Evolutionary conservation across 2,797 vertebrate species (phyloP).

Genomic region (Sylvia borin): DNA sequence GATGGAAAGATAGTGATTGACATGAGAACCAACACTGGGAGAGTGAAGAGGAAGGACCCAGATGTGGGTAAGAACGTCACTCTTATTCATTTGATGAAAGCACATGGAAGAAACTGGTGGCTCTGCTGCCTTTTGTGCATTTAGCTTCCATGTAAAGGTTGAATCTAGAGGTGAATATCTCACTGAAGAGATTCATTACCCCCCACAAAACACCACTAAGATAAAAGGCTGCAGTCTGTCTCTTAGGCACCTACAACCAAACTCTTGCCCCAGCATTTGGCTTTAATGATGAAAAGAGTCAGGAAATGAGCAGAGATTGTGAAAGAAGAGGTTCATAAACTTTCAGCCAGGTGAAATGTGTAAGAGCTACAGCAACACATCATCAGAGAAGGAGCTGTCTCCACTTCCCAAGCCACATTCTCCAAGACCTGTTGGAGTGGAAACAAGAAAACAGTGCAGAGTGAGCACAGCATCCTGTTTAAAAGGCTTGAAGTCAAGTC

Average conservation of each 20-base stretch:
- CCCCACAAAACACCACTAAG: neutral
- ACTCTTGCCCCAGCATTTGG: neutral
- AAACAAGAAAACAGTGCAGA: neutral
- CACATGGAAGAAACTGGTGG: neutral
- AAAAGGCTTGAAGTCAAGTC: neutral
- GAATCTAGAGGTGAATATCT: neutral
- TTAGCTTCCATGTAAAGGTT: neutral
- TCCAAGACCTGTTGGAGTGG: slow-evolving; percentile 8
- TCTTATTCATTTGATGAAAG: neutral
- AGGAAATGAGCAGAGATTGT: slow-evolving; percentile 32
- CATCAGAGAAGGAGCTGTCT: slow-evolving; percentile 4
- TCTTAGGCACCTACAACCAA: neutral
- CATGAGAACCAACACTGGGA: neutral
- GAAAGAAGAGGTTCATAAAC: slow-evolving; percentile 38
- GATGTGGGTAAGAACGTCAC: neutral
- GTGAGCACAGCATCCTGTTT: neutral
- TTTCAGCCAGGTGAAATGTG: slow-evolving; percentile 1
- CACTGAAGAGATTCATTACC: neutral
- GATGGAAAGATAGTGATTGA: neutral
- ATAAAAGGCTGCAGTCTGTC: neutral
- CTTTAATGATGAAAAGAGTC: neutral
- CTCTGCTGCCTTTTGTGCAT: neutral
- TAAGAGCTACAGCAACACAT: neutral
- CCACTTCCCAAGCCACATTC: neutral
- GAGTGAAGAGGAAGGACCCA: neutral